Conservation (phyloP, 2,797 vertebrate species). For the Acanthiza pusilla region DNA sequence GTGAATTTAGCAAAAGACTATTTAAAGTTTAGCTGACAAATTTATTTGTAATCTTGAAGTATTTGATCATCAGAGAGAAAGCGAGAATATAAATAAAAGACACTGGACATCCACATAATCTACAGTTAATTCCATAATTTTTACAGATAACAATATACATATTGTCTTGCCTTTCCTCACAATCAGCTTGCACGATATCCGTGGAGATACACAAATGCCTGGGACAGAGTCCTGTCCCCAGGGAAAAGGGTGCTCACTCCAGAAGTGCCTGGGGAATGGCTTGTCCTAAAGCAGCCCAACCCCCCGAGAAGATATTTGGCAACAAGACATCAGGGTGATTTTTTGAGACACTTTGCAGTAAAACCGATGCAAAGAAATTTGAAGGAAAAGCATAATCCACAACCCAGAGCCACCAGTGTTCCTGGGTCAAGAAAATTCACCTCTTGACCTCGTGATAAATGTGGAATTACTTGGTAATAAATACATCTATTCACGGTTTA, state of each 20-base stretch:
- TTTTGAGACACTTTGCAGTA: background rate
- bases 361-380: background rate
- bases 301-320: conserved; percentile 55
- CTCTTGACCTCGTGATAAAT: background rate
- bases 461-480: conserved; percentile 9
- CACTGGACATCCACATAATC: conserved; percentile 80
- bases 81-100: conserved; percentile 85
- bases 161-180: conserved; percentile 32
- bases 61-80: conserved; percentile 82
- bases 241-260: background rate
- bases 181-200: background rate
- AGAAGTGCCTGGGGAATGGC: background rate
- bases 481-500: conserved; percentile 17
- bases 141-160: conserved; percentile 44
- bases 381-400: background rate
- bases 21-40: conserved; percentile 83
- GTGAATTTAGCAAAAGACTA: conserved; percentile 34
- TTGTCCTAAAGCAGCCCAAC: background rate
- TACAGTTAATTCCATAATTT: conserved; percentile 54
- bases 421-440: background rate
- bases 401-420: background rate
- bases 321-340: conserved; percentile 56
- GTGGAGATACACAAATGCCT: conserved; percentile 78
- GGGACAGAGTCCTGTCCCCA: conserved; percentile 18
- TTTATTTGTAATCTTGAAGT: conserved; percentile 89